Percentiles rank a stretch among this genome's conserved stretches.
phyloP scores from a whole-genome alignment of 2,113 vertebrate genomes.

The Hemibagrus wyckioides region DNA sequence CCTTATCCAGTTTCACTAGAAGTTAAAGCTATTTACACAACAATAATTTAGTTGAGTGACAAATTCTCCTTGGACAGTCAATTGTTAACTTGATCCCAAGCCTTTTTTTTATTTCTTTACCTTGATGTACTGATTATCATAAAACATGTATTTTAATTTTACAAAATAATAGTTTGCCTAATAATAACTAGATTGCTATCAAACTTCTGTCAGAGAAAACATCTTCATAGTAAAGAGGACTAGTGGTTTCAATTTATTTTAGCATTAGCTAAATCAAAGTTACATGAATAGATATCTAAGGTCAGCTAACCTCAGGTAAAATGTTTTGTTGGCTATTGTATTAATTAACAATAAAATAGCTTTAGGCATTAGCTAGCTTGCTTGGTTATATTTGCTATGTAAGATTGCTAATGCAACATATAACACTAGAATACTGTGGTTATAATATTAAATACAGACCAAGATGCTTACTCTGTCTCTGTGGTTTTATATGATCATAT shows the following conservation, averaged over 20 bases:
- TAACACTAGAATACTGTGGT: neutral
- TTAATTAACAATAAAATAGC: neutral
- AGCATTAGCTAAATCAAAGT: neutral
- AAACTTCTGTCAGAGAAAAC: neutral
- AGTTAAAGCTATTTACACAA: neutral
- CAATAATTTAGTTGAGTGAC: neutral
- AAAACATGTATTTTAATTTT: neutral
- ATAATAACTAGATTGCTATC: neutral
- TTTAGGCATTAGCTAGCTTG: neutral
- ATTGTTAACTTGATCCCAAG: neutral
- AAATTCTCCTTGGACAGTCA: neutral
- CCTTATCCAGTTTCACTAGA: neutral
- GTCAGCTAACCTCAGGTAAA: too few species aligned
- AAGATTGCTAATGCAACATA: neutral
- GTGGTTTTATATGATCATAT: neutral
- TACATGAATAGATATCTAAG: neutral
- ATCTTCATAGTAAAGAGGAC: neutral
- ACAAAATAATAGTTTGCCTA: neutral
- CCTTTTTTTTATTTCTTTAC: neutral
- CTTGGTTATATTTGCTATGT: neutral
- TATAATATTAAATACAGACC: neutral
- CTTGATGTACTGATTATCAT: neutral
- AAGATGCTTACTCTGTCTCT: neutral
- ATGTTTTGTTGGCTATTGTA: neutral
- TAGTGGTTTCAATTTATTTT: neutral